A percentile compares a stretch with the other conserved stretches of the same genome.
phyloP scores from a whole-genome alignment of 2,113 vertebrate species.

The Polypterus senegalus region DNA sequence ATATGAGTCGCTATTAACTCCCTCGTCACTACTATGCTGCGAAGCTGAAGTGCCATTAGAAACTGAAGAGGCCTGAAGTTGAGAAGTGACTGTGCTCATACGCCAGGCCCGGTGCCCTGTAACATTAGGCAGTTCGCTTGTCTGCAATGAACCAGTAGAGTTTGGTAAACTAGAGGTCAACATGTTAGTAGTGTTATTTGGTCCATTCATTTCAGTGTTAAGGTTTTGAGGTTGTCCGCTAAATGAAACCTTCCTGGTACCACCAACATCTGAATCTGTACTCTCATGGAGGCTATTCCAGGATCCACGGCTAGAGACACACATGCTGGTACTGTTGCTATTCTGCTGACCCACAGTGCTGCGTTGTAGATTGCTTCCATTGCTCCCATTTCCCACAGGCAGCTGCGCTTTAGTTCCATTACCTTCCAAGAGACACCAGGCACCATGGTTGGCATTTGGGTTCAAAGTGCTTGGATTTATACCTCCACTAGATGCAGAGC shows the following conservation, averaged over 20 bases:
- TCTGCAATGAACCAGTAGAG: slow-evolving; percentile 80
- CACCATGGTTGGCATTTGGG: slow-evolving; percentile 87
- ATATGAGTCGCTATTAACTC: slow-evolving; percentile 58
- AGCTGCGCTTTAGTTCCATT: slow-evolving; percentile 76
- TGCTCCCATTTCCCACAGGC: slow-evolving; percentile 55
- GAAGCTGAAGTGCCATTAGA: slow-evolving; percentile 74
- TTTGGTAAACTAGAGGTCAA: slow-evolving; percentile 98
- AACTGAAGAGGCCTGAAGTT: slow-evolving; percentile 68
- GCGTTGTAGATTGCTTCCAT: slow-evolving; percentile 63
- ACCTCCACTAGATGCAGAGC: slow-evolving; percentile 75
- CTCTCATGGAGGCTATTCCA: slow-evolving; percentile 73
- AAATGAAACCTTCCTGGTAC: slow-evolving; percentile 86
- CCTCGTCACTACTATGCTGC: slow-evolving; percentile 73
- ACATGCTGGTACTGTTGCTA: slow-evolving; percentile 66
- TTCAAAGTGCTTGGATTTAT: slow-evolving; percentile 90
- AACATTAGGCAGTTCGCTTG: slow-evolving; percentile 60
- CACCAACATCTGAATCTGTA: slow-evolving; percentile 70
- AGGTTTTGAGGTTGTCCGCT: slow-evolving; percentile 85
- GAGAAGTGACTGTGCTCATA: slow-evolving; percentile 64
- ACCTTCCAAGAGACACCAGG: slow-evolving; percentile 79
- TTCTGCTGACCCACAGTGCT: slow-evolving; percentile 65
- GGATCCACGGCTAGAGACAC: slow-evolving; percentile 63
- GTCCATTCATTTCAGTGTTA: slow-evolving; percentile 95
- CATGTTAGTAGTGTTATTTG: slow-evolving; percentile 99
- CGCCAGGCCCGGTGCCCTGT: slow-evolving; percentile 65